Percentiles rank a stretch among this genome's conserved stretches.
Evolutionary conservation across 2,888 invertebrate genomes (phyloP).

Genomic region (Zele albiditarsus): DNA sequence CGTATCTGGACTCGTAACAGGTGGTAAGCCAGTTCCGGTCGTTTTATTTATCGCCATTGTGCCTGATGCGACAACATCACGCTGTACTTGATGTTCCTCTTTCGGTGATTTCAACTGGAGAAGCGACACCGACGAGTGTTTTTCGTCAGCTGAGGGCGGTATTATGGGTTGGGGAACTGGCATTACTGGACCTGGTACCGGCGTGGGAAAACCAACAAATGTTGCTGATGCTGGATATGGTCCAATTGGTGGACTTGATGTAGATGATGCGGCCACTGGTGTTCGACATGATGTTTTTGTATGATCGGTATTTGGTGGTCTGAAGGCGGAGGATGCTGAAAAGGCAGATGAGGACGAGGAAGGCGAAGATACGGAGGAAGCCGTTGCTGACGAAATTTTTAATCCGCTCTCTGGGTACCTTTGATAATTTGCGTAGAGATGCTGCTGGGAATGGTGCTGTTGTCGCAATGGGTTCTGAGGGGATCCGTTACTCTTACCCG

Average conservation of each 20-base stretch:
- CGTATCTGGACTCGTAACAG: slow-evolving; percentile 73
- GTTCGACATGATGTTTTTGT: slow-evolving; percentile 74
- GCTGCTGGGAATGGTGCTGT: slow-evolving; percentile 63
- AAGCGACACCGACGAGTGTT: slow-evolving; percentile 71
- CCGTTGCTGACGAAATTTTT: slow-evolving; percentile 73
- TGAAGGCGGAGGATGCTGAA: slow-evolving; percentile 86
- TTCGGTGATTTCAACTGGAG: slow-evolving; percentile 74
- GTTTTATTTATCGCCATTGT: slow-evolving; percentile 53
- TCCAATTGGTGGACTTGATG: slow-evolving; percentile 73
- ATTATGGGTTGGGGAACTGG: slow-evolving; percentile 66
- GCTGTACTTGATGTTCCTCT: slow-evolving; percentile 62
- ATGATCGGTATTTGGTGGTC: slow-evolving; percentile 81
- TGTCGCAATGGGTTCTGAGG: slow-evolving; percentile 58
- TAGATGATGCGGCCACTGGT: slow-evolving; percentile 61
- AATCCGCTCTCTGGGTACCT: slow-evolving; percentile 75
- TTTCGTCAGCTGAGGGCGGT: slow-evolving; percentile 70
- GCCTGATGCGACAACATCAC: slow-evolving; percentile 60
- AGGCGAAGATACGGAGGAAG: slow-evolving; percentile 73
- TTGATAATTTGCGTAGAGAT: slow-evolving; percentile 69
- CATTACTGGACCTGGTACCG: slow-evolving; percentile 65
- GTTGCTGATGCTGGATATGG: slow-evolving; percentile 82
- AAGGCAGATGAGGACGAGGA: slow-evolving; percentile 74
- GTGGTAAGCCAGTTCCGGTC: slow-evolving; percentile 61
- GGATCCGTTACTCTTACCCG: slow-evolving; percentile 57
- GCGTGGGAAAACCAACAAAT: slow-evolving; percentile 82